phyloP scores from a whole-genome alignment of 1,140 invertebrate genomes.

The Brachionus rotundiformis region DNA sequence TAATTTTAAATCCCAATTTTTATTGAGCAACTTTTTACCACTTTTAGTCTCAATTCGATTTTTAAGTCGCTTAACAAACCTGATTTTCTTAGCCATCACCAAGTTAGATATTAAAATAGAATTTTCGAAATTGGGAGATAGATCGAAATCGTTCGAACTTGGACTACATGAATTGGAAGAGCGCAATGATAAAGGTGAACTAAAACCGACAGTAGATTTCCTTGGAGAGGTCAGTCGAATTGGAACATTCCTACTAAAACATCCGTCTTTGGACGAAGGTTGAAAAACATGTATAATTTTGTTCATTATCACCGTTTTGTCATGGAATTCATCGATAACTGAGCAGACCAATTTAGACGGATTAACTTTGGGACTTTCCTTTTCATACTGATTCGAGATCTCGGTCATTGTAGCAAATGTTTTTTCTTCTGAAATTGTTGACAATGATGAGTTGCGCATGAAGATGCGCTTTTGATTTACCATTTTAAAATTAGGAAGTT shows the following conservation, averaged over 20 bases:
- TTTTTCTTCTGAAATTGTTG: conserved; percentile 50
- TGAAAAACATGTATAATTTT: conserved; percentile 40
- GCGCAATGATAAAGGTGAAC: not conserved
- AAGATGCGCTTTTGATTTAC: conserved; percentile 9
- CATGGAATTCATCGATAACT: conserved; percentile 20
- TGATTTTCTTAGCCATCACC: conserved; percentile 22
- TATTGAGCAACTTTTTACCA: not conserved
- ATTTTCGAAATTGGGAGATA: not conserved
- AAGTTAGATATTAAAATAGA: not conserved
- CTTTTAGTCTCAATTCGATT: conserved; percentile 35
- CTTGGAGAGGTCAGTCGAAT: conserved; percentile 9
- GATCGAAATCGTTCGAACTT: not conserved
- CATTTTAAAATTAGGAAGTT: conserved; percentile 12
- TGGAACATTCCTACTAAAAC: conserved; percentile 40
- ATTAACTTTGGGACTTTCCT: not conserved
- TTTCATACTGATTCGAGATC: not conserved
- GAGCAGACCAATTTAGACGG: not conserved
- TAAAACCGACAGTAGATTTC: not conserved
- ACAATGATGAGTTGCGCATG: conserved; percentile 30
- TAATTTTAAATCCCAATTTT: not conserved
- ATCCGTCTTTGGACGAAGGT: conserved; percentile 36
- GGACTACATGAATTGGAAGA: conserved; percentile 31
- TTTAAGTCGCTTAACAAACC: conserved; percentile 43
- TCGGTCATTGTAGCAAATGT: conserved; percentile 32
- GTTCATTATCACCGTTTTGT: not conserved